phyloP scores from a whole-genome alignment of 2,113 vertebrate species.

The Anseranas semipalmata region DNA sequence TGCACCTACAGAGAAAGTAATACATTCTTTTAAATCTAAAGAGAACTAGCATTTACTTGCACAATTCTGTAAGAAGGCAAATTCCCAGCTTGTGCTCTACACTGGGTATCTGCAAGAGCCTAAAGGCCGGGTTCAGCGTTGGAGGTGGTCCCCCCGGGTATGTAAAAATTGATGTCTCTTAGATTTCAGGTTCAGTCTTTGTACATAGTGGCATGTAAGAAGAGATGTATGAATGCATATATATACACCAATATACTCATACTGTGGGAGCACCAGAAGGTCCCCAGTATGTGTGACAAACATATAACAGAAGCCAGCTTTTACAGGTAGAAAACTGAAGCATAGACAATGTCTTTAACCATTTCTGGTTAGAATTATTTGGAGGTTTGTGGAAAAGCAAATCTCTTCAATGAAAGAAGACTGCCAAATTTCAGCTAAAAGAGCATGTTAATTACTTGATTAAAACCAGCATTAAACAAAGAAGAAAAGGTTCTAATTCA shows the following conservation, averaged over 20 bases:
- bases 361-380: not conserved
- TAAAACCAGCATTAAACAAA: not conserved
- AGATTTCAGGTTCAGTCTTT: not conserved
- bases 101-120: not conserved
- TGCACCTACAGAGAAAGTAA: not conserved
- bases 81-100: not conserved
- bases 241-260: not conserved
- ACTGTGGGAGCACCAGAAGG: not conserved
- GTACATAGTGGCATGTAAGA: not conserved
- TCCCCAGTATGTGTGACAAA: not conserved
- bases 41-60: not conserved
- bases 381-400: not conserved
- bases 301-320: not conserved
- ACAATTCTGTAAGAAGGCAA: not conserved
- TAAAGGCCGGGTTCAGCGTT: not conserved
- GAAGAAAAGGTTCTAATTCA: constrained; percentile 17
- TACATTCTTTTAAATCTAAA: not conserved
- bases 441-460: not conserved
- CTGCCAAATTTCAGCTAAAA: constrained; percentile 14
- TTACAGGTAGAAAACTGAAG: not conserved
- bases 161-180: not conserved
- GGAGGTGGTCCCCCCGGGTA: not conserved
- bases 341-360: not conserved
- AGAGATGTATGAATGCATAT: not conserved
- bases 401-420: not conserved